phyloP scores from a whole-genome alignment of 1,140 invertebrate species.

The Gryllus bimaculatus region DNA sequence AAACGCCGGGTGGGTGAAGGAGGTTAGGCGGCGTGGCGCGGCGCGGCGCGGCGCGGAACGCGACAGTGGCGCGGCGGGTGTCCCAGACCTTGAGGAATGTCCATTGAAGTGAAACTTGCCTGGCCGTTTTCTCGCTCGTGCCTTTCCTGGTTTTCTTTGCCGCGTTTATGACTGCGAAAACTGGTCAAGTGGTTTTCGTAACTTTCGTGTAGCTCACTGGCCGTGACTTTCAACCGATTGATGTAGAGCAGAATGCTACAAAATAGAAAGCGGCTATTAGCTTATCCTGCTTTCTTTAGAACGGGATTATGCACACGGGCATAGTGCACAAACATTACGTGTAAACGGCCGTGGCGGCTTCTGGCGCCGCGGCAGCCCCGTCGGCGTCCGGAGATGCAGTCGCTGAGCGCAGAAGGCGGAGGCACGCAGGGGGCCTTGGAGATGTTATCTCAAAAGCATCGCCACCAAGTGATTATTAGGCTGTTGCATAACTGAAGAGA shows the following conservation, averaged over 20 bases:
- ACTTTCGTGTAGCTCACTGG: background rate
- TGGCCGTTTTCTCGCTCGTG: background rate
- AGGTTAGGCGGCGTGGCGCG: background rate
- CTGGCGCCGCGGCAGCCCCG: too few relatives aligned
- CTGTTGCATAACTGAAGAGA: too few relatives aligned
- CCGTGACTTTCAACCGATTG: background rate
- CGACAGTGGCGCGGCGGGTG: background rate
- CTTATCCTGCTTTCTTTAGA: background rate
- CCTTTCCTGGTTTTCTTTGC: background rate
- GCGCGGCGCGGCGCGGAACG: too few relatives aligned
- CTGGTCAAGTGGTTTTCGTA: background rate
- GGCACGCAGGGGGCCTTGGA: too few relatives aligned
- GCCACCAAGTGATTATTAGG: too few relatives aligned
- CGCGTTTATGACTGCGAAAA: background rate
- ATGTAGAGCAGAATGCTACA: background rate
- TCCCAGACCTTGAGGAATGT: background rate
- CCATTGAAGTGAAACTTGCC: background rate
- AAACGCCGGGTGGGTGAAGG: background rate
- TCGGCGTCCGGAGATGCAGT: too few relatives aligned
- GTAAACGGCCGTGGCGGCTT: too few relatives aligned
- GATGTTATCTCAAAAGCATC: too few relatives aligned
- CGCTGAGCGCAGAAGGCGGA: too few relatives aligned
- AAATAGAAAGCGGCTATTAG: background rate
- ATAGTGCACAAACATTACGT: background rate
- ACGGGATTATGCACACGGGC: background rate